Evolutionary conservation across 1,140 invertebrate genomes (phyloP), one percentile per base, ranked within the genome.

Genomic region (Leptopilina boulardi): DNA sequence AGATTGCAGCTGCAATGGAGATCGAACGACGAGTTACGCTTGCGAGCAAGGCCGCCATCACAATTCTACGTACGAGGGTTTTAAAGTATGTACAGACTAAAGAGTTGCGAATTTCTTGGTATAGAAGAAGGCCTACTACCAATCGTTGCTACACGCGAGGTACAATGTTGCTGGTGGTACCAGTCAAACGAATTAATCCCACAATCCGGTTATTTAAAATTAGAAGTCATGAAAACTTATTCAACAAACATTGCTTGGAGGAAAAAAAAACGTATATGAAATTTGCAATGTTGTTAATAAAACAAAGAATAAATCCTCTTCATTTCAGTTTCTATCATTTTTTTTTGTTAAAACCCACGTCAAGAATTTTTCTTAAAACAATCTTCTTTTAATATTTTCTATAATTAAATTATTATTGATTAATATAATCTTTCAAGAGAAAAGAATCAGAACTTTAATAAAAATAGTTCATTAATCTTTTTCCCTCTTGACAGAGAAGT

Each of bases 41-140:
- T 84, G 83, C 82, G 83, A 84, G 86, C 86, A 87, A 88, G 87
- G 87, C 83, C 87, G 86, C 80, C 80, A 82, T 86, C 82, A 84
- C 82, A 82, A 87, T 87, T 86, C 83, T 86, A 82, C 78, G 82
- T 85, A 83, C 79, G 80, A 70, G 77, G 77, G 80, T 82, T 87
- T n/a, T 86, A 84, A 83, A 86, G 79, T 83, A 83, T 82, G 71
- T 79, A 79, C 79, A 74, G 80, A 82, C 82, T 81, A 85, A 51
- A 74, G 85, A 73, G 78, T 83, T 83, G 84, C 85, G 84, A 86
- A 85, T 86, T 86, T 85, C 83, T 86, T 73, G 81, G 77, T 84
- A 38, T 38, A 38, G 34, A 38, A 66, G 13, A 81, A 81, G 77
- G 80, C 79, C 78, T 84, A 79, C 81, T 80, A 80, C 79, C 81